phyloP scores from a whole-genome alignment of 2,888 invertebrate genomes.

The Hydrotaea cyrtoneurina region DNA sequence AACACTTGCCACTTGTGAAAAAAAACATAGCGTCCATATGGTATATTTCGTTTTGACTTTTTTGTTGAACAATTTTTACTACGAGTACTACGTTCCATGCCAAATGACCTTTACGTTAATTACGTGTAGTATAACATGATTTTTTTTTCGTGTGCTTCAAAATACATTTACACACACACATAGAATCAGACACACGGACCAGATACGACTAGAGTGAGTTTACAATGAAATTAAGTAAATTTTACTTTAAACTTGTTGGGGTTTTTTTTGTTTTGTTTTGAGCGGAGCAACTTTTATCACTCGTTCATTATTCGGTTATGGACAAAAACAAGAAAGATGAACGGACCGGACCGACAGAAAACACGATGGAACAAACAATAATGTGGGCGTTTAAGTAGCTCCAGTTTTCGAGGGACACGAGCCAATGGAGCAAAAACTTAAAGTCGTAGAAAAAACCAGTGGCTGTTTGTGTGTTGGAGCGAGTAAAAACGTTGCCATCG shows the following conservation, averaged over 20 bases:
- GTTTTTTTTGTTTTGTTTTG: too few species aligned
- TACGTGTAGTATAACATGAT: conserved; percentile 50
- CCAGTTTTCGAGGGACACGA: conserved; percentile 58
- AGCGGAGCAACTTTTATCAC: conserved; percentile 27
- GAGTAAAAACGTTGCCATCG: background rate
- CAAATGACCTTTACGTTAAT: conserved; percentile 64
- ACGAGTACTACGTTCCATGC: conserved; percentile 15
- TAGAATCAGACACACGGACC: background rate
- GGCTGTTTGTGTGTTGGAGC: conserved; percentile 7
- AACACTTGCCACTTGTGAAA: background rate
- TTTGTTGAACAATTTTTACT: conserved; percentile 8
- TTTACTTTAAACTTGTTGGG: conserved; percentile 47
- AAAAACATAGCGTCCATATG: conserved; percentile 25
- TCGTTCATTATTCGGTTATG: conserved; percentile 34
- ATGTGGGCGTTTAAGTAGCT: conserved; percentile 63
- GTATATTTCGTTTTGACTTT: background rate
- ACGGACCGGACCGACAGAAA: background rate
- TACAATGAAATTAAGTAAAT: conserved; percentile 39
- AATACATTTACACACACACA: conserved; percentile 5
- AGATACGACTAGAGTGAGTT: background rate
- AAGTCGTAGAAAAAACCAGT: conserved; percentile 47
- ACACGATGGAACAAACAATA: conserved; percentile 22
- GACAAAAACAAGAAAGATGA: conserved; percentile 23
- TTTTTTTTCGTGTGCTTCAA: conserved; percentile 39
- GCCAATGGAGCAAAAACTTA: conserved; percentile 37